Evolutionary conservation across 2,888 invertebrate genomes (phyloP).

Genomic region (Pediacus dermestoides): DNA sequence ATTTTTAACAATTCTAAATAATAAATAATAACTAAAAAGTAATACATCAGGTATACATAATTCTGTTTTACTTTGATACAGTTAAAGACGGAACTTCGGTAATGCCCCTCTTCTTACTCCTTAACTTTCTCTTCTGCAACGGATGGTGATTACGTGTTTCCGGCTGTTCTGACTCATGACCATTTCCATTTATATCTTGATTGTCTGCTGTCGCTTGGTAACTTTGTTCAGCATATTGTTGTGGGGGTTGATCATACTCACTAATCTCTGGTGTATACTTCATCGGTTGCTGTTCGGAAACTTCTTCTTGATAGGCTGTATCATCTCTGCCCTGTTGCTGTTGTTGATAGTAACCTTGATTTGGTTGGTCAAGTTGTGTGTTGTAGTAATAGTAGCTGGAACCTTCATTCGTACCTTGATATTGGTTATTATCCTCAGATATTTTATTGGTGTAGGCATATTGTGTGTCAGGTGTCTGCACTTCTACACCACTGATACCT

Average conservation of each 20-base stretch:
- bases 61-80: no score
- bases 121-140: conserved; percentile 3
- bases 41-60: no score
- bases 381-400: neutral
- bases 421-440: no score
- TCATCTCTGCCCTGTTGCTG: neutral
- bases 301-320: conserved; percentile 1
- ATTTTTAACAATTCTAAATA: no score
- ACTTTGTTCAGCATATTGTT: neutral
- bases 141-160: no score
- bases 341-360: neutral
- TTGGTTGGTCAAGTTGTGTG: conserved; percentile 1
- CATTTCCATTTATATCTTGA: no score
- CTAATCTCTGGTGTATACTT: neutral
- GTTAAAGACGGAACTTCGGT: no score
- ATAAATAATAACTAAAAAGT: no score
- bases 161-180: no score
- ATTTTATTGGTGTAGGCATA: neutral
- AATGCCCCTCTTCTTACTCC: conserved; percentile 3
- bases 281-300: no score
- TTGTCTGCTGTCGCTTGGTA: no score
- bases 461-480: conserved; percentile 22
- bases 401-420: no score
- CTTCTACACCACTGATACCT: conserved; percentile 24
- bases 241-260: neutral